A percentile compares a stretch with the other conserved stretches of the same genome.
These are phyloP conservation scores for Mimumesa dahlbomi DNA, from an alignment of 2,888 invertebrate genomes.

Conservation along the genomic window DNA sequence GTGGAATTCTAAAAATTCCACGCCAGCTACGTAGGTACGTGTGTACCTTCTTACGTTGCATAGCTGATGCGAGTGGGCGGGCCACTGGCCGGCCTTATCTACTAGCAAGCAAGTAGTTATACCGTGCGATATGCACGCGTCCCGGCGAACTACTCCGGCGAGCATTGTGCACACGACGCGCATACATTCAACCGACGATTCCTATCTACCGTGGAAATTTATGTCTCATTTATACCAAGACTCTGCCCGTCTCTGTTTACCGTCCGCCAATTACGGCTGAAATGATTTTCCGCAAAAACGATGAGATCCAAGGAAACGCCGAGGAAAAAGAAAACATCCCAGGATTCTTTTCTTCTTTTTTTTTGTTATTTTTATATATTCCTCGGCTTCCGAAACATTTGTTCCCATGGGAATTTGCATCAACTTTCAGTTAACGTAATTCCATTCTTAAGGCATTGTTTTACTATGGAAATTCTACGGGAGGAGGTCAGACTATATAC, in stretches of 20 bases:
- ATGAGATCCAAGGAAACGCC: too few relatives aligned
- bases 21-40: too few relatives aligned
- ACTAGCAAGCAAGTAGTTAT: constrained; percentile 44
- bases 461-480: too few relatives aligned
- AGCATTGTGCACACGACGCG: constrained; percentile 29
- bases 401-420: too few relatives aligned
- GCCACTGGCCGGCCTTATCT: constrained; percentile 23
- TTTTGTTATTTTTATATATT: too few relatives aligned
- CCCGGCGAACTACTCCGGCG: constrained; percentile 15
- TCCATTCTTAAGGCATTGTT: too few relatives aligned
- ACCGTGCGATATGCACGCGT: constrained; percentile 38
- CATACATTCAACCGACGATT: constrained; percentile 34
- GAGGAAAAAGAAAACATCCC: too few relatives aligned
- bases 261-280: not conserved
- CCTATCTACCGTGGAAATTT: constrained; percentile 40
- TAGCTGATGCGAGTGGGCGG: constrained; percentile 24
- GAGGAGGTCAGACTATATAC: too few relatives aligned
- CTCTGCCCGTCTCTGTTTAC: not conserved
- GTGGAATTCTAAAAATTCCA: constrained; percentile 18
- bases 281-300: too few relatives aligned
- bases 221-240: constrained; percentile 31
- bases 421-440: too few relatives aligned
- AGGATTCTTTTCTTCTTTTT: too few relatives aligned
- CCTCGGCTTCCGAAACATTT: too few relatives aligned
- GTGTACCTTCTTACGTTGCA: constrained; percentile 27